Evolutionary conservation across 1,140 invertebrate genomes (phyloP), one percentile per base, ranked within the genome.

Genomic region (Drosophila lowei): DNA sequence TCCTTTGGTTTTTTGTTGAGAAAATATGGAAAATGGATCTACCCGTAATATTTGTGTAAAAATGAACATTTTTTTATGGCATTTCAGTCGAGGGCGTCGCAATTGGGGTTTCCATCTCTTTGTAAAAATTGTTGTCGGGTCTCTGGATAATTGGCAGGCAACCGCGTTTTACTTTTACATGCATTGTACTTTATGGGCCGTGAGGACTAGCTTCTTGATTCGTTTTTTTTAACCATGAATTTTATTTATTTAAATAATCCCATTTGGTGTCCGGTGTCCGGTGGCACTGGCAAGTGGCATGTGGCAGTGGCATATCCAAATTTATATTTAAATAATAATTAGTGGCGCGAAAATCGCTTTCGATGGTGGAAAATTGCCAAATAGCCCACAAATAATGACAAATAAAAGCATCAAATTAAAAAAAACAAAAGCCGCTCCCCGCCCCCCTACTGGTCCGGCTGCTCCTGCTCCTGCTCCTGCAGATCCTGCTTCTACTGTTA

Each of bases 251-350:
- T 75, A 83, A 83, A 83, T 86, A 86, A 86, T 86, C 83, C 83
- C 78, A 88, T 88, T 86, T 84, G 63, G 63, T 58, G n/a, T 42
- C 34, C 49, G 60, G 42, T 52, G 25, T 42, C 42, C 49, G 60
- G 46, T 53, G 25, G 18, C 63, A 66, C 48, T 49, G 49, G 62
- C 50, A 52, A 66, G 48, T 49, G 49, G 62, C 50, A 52, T 38
- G 42, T 43, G 18, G 30, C 46, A 30, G 57, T 42, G 55, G 18
- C 18, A 18, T 75, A 76, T 81, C 68, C 72, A 86, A 88, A 88
- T 86, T 86, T 88, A 86, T 81, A 88, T 86, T 86, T 88, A 88
- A 86, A 86, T 86, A 86, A 86, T 86, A 86, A 86, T 86, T 86
- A 86, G 83, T 73, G 72, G 72, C 55, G 71, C 76, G 80, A 79